Evolutionary conservation across 2,113 vertebrate genomes (phyloP), one percentile per base, ranked within the genome.

Genomic region (Thunnus thynnus): DNA sequence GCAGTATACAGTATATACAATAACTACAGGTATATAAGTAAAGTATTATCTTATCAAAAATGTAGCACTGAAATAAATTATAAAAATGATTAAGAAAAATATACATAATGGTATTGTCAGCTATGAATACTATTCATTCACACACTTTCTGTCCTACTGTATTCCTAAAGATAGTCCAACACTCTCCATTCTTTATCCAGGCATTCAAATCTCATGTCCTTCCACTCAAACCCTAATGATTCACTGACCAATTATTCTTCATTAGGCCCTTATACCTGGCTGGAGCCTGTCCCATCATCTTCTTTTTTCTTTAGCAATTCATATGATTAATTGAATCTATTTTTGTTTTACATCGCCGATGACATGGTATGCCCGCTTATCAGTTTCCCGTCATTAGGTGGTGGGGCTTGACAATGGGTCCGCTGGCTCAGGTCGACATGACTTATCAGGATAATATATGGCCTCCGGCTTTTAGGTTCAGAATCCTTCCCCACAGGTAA

Each of bases 301-400:
- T 66, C 60, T 82, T 86, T 82, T 77, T 78, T 86, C 82, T 83
- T 87, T 93, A 73, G 90, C 75, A 78, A 83, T 92, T 89, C 72
- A 41, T 18, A 88, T 94, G 94, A 95, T 95, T 93, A 93, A 95
- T 93, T 88, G 83, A 70, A 87, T 91, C 90, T 92, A 92, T 93
- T 94, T 94, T 91, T 93, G 91, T 92, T 93, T 93, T 88, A 93
- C 91, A 94, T 92, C 57, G 36, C 7, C 18, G 84, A 68, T 91
- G 91, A 95, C 92, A 93, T 58, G 78, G 77, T 85, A 83, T 57
- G 84, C 88, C 86, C 47, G 79, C 92, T 94, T 94, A 93, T 94
- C 93, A 92, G 91, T 94, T 91, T 93, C 86, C 82, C 79, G 85
- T 92, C 92, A 94, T 94, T 94, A 93, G 84, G 74, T 92, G 83